Evolutionary conservation across 2,113 vertebrate species (phyloP), one percentile per base, ranked within the genome.

Genomic region (Varanus komodoensis): DNA sequence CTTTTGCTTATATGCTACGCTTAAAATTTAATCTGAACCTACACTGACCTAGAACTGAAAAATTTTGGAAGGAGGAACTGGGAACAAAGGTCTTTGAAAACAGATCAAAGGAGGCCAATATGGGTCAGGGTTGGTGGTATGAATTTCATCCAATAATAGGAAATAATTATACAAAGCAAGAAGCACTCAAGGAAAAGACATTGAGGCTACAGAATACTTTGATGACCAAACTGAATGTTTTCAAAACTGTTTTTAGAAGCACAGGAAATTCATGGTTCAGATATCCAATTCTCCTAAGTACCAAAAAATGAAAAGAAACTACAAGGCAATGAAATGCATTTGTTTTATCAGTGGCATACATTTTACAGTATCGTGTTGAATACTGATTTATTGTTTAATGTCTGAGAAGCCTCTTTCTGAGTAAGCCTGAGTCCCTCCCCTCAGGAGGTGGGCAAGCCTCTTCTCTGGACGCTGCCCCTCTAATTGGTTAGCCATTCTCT

Each of bases 241-340:
- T 77, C 61, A 92, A 84, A 80, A 83, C 67, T 91, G 50, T 19
- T 80, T 81, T 93, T 94, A 87, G 95, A 94, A 44, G 38, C 38
- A 44, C 38, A 44, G 38, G 38, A 44, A 44, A 44, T 44, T 44
- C 38, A 44, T 3, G 3, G 38, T 44, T 44, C 88, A 94, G 87
- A 54, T 19, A 90, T 87, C 89, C 73, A 87, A 87, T 83, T 89
- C 87, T 86, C 32, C 32, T 89, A 94, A 92, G 86, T 52, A 94
- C 4, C 54, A 94, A 88, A 54, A 92, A 96, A 95, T 91, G 88
- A 64, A 92, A 93, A 93, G 90, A 92, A 91, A 57, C 92, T 90
- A 67, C 74, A 90, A 91, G 64, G 38, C 89, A 71, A 73, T 32
- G 71, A 27, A 80, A 52, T 74, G 61, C 21, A 64, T 64, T 19